phyloP scores from a whole-genome alignment of 2,113 vertebrate genomes.

The Protomyctophum bolini region DNA sequence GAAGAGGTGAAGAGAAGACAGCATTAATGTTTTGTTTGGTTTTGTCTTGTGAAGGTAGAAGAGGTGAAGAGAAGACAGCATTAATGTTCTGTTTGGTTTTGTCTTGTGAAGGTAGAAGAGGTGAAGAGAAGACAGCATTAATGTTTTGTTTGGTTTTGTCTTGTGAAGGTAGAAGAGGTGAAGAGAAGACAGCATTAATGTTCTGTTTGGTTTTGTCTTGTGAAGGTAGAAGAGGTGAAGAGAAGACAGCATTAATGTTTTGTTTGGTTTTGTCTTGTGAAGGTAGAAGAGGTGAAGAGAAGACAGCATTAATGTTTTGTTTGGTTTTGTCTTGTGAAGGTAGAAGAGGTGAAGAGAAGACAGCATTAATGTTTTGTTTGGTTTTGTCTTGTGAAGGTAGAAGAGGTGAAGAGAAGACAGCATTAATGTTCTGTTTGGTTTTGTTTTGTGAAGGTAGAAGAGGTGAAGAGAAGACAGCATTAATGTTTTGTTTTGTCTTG shows the following conservation, averaged over 20 bases:
- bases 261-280: slow-evolving; percentile 47
- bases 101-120: slow-evolving; percentile 87
- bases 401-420: slow-evolving; percentile 90
- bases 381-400: slow-evolving; percentile 80
- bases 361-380: no score
- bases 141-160: no score
- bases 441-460: slow-evolving; percentile 85
- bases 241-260: slow-evolving; percentile 87
- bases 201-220: slow-evolving; percentile 31
- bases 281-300: slow-evolving; percentile 93
- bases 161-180: slow-evolving; percentile 89
- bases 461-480: slow-evolving; percentile 88
- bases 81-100: no score
- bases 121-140: slow-evolving; percentile 88
- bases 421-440: no score
- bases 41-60: slow-evolving; percentile 83
- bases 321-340: slow-evolving; percentile 74
- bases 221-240: slow-evolving; percentile 92
- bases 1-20: slow-evolving; percentile 91
- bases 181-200: slow-evolving; percentile 88
- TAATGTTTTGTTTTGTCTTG: slow-evolving; percentile 60
- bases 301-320: slow-evolving; percentile 88
- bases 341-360: slow-evolving; percentile 91
- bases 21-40: no score
- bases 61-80: slow-evolving; percentile 89